Evolutionary conservation across 2,797 vertebrate genomes (phyloP).

Genomic region (Xiphorhynchus erythropygius): DNA sequence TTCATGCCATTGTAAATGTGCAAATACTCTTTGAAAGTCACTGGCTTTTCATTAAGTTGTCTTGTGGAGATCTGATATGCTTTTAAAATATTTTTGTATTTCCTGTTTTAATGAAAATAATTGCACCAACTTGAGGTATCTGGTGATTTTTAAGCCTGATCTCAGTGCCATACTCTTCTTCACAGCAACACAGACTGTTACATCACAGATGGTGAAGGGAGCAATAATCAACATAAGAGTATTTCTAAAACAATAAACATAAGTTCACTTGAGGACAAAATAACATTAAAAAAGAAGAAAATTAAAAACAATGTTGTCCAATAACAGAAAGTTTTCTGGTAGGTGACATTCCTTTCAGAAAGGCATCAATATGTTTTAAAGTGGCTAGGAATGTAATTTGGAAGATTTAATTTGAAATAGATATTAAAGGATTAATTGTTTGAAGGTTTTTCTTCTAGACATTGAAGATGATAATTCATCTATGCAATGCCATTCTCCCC

Average conservation of each 20-base stretch:
- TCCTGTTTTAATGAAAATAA: not conserved
- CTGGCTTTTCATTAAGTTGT: not conserved
- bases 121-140: not conserved
- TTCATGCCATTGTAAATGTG: not conserved
- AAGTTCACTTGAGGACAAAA: not conserved
- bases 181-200: not conserved
- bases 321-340: not conserved
- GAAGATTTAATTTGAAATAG: not conserved
- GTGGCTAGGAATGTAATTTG: not conserved
- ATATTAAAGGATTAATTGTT: not conserved
- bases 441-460: not conserved
- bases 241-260: not conserved
- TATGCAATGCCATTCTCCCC: not conserved
- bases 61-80: fast-evolving
- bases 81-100: not conserved
- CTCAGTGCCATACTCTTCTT: not conserved
- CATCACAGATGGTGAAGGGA: not conserved
- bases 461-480: not conserved
- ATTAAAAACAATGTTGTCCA: not conserved
- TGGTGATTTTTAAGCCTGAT: conserved; percentile 25
- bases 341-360: conserved; percentile 25
- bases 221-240: not conserved
- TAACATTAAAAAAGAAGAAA: not conserved
- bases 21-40: not conserved
- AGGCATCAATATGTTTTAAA: conserved; percentile 39